Base-by-base conservation (phyloP, 2,797 vertebrate genomes). In the Hypotaenidia philippensis region DNA sequence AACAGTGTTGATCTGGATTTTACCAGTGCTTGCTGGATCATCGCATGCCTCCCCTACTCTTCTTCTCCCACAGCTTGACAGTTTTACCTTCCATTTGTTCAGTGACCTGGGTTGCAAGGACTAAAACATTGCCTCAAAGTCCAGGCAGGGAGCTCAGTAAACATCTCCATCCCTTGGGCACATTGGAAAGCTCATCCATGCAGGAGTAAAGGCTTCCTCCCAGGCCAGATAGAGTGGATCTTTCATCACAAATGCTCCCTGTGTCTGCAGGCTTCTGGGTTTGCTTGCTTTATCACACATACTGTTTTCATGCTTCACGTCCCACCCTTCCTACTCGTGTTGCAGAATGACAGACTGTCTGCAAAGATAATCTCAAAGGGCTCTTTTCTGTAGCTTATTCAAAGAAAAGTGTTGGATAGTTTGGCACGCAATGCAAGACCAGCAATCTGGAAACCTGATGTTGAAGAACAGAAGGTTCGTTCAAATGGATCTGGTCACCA, bases 121-220 rank as follows among this genome's bases (percentile, higher is more conserved):
- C 78, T 83, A 61, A 91, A 69, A 89, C 6, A 26, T 10, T 65
- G 19, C 19, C 2, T 1, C 27, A 40, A 86, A 76, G 26, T 40
- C 56, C 34, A 59, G 19, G 7, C 11, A 53, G 9, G 7, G 13
- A 86, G 29, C 11, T 74, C 29, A 52, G 20, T 70, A 90, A 93
- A 44, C 6, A 17, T 38, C 27, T 78, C 20, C 26, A 34, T 29
- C 32, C 77, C n/a, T 12, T 27, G 32, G 45, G 23, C 32, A 44
- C 1, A 2, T 1, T 56, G 36, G 20, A 83, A 88, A 81, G 10
- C 7, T 86, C 45, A 83, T 40, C 31, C 31, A 34, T 36, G 45
- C 29, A 75, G n/a, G 18, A 88, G 3, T 0, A 0, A 70, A 21
- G 68, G 14, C 19, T 34, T 89, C 45, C 17, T 88, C 32, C 6